A percentile compares a stretch with the other conserved stretches of the same genome.
Evolutionary conservation across 1,140 invertebrate genomes (phyloP).

Genomic region (Tyrophagus putrescentiae): DNA sequence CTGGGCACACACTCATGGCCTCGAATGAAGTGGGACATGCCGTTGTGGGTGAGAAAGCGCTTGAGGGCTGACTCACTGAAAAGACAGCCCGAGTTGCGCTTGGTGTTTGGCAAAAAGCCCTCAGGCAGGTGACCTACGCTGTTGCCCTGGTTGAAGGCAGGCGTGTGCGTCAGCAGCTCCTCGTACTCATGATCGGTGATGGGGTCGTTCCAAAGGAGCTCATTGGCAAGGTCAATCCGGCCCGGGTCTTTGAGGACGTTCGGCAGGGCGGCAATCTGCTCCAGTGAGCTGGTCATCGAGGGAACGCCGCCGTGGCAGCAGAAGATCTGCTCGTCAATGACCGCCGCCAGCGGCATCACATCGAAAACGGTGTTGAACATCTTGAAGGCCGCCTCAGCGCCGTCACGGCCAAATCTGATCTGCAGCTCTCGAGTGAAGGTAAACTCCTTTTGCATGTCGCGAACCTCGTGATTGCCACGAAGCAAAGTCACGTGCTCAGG

Average conservation of each 20-base stretch:
- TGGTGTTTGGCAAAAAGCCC: conserved; percentile 49
- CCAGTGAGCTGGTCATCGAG: conserved; percentile 39
- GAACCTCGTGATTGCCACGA: conserved; percentile 48
- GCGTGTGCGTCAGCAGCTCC: conserved; percentile 15
- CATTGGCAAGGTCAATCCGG: conserved; percentile 49
- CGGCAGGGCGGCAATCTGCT: conserved; percentile 43
- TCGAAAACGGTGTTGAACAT: conserved; percentile 53
- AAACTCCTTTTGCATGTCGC: conserved; percentile 50
- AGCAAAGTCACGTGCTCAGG: conserved; percentile 43
- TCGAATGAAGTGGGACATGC: conserved; percentile 49
- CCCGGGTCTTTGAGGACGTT: conserved; percentile 47
- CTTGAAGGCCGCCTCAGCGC: conserved; percentile 47
- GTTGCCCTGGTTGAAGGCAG: neutral
- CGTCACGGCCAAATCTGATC: conserved; percentile 43
- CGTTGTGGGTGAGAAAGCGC: conserved; percentile 46
- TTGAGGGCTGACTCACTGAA: conserved; percentile 51
- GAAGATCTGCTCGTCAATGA: conserved; percentile 52
- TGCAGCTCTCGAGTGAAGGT: conserved; percentile 48
- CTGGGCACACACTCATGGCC: conserved; percentile 49
- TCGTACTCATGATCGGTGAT: conserved; percentile 29
- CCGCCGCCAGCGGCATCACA: conserved; percentile 48
- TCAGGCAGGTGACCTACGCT: neutral
- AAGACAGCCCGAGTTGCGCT: conserved; percentile 52
- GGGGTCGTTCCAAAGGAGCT: conserved; percentile 61
- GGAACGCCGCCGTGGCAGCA: conserved; percentile 58